phyloP scores from a whole-genome alignment of 2,113 vertebrate species.

The Copsychus sechellarum region DNA sequence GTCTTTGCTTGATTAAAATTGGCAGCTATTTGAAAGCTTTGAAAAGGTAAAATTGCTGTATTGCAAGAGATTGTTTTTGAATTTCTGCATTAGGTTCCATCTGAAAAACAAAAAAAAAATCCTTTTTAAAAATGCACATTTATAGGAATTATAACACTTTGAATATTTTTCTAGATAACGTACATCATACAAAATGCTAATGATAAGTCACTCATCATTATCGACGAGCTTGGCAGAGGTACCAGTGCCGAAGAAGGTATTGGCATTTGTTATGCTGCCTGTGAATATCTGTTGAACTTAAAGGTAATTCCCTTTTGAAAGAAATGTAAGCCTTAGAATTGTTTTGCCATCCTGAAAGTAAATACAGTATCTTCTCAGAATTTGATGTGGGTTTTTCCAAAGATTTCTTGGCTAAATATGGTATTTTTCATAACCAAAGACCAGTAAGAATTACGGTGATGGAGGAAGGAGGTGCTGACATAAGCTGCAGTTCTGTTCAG shows the following conservation, averaged over 20 bases:
- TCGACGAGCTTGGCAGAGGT: slow-evolving; percentile 94
- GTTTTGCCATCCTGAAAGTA: neutral
- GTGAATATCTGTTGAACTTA: slow-evolving; percentile 89
- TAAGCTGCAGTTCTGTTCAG: neutral
- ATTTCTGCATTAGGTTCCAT: neutral
- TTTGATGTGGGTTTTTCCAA: neutral
- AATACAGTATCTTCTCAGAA: neutral
- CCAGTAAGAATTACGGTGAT: neutral
- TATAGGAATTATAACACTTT: slow-evolving; percentile 16
- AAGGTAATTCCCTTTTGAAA: slow-evolving; percentile 80
- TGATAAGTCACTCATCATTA: slow-evolving; percentile 90
- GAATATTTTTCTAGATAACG: slow-evolving; percentile 80
- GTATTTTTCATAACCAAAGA: neutral
- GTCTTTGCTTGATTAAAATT: neutral
- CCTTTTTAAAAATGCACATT: neutral
- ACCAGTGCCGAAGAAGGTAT: slow-evolving; percentile 95
- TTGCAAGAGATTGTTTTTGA: neutral
- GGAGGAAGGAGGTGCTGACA: neutral
- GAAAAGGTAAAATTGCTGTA: neutral
- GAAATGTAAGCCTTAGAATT: neutral
- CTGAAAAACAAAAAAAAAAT: neutral
- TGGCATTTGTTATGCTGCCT: slow-evolving; percentile 91
- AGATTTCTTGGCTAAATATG: neutral
- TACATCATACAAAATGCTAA: slow-evolving; percentile 95
- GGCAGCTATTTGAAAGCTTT: neutral